Percentiles rank a stretch among this genome's conserved stretches.
Conservation (phyloP, 2,113 vertebrate species). For the Coregonus clupeaformis region DNA sequence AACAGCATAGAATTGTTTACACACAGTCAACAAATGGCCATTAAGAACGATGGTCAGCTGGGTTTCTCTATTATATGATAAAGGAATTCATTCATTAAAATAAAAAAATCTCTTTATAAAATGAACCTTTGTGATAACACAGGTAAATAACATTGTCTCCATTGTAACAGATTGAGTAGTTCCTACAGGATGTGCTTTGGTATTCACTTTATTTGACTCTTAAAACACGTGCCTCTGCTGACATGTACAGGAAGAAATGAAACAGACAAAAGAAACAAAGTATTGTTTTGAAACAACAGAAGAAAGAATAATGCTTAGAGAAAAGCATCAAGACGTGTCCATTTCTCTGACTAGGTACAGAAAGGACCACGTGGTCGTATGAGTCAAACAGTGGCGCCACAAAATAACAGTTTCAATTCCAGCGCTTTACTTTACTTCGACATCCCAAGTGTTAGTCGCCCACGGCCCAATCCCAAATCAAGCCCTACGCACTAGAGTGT, state of each 20-base stretch:
- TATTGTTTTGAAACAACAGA: background rate
- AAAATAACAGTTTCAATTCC: background rate
- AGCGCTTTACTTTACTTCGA: background rate
- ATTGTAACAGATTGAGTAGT: too few relatives aligned
- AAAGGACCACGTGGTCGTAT: background rate
- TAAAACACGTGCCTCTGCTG: background rate
- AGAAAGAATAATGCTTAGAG: background rate
- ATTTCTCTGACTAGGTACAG: background rate
- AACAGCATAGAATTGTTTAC: too few relatives aligned
- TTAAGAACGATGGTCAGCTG: too few relatives aligned
- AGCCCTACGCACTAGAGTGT: background rate
- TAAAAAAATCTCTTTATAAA: too few relatives aligned
- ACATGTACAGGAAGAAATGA: background rate
- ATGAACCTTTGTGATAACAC: too few relatives aligned
- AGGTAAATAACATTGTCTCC: background rate
- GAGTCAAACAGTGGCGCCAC: background rate
- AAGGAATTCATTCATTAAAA: background rate
- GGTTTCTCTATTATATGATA: too few relatives aligned
- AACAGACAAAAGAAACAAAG: background rate
- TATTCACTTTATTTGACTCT: background rate
- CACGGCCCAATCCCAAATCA: background rate
- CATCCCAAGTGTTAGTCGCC: background rate
- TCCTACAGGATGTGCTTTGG: background rate
- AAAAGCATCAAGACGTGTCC: background rate
- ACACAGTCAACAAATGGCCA: too few relatives aligned